Evolutionary conservation across 2,113 vertebrate genomes (phyloP).

Genomic region (Xiphophorus hellerii): DNA sequence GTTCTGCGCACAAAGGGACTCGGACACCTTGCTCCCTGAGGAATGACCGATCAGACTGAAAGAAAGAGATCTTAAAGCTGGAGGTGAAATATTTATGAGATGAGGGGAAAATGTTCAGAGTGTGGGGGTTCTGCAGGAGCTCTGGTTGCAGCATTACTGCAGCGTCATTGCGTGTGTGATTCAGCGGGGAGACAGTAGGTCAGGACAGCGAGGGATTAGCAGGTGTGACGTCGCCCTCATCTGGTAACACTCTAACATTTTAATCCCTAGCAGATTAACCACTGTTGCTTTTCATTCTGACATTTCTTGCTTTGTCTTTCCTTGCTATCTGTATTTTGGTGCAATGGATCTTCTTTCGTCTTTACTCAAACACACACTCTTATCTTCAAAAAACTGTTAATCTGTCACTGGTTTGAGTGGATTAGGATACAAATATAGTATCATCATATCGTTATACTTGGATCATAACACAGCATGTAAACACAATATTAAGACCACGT

Average conservation of each 20-base stretch:
- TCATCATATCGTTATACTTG: too few species aligned
- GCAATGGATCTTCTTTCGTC: neutral
- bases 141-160: slow-evolving; percentile 40
- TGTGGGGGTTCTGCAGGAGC: slow-evolving; percentile 15
- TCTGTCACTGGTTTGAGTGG: slow-evolving; percentile 14
- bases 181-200: slow-evolving; percentile 41
- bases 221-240: slow-evolving; percentile 30
- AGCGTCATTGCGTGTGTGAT: slow-evolving; percentile 13
- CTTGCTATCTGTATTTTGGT: neutral
- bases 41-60: slow-evolving; percentile 10
- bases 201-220: slow-evolving; percentile 61
- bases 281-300: slow-evolving; percentile 7
- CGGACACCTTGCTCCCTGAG: slow-evolving; percentile 38
- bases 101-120: neutral
- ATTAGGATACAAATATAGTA: slow-evolving; percentile 30
- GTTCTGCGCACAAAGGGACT: slow-evolving; percentile 12
- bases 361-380: neutral
- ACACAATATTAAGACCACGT: neutral
- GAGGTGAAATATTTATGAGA: neutral
- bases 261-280: slow-evolving; percentile 65
- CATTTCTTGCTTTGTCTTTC: neutral
- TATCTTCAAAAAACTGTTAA: slow-evolving; percentile 44
- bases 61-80: neutral
- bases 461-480: neutral
- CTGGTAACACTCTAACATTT: slow-evolving; percentile 44